A percentile compares a stretch with the other conserved stretches of the same genome.
These are phyloP conservation scores for Papilio elwesi DNA, from an alignment of 2,888 invertebrate species.

Conservation along the genomic window DNA sequence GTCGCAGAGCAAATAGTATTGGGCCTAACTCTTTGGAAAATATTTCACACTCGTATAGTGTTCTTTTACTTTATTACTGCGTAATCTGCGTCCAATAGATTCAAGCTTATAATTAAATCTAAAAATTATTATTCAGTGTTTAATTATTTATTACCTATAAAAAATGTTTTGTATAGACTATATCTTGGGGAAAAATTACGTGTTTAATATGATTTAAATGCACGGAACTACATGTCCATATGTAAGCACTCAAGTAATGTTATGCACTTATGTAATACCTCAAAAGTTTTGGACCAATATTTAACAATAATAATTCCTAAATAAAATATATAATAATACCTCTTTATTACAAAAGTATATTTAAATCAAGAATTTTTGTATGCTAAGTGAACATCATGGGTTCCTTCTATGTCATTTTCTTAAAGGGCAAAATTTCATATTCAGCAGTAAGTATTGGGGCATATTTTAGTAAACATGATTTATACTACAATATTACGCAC, in stretches of 20 bases:
- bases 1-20: conserved; percentile 73
- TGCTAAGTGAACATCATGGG: conserved; percentile 1
- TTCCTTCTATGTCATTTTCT: conserved; percentile 31
- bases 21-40: conserved; percentile 51
- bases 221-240: no score
- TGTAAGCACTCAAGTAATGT: no score
- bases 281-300: no score
- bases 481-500: conserved; percentile 80
- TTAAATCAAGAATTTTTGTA: no score
- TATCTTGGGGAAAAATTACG: no score
- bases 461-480: conserved; percentile 80
- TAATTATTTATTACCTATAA: no score
- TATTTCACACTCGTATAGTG: conserved; percentile 50
- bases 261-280: no score
- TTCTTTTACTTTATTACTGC: conserved; percentile 28
- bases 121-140: background rate
- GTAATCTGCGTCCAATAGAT: background rate
- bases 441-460: conserved; percentile 74
- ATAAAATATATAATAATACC: no score
- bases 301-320: no score
- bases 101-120: background rate
- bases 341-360: no score
- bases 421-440: conserved; percentile 68
- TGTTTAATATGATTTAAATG: no score
- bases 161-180: no score